Evolutionary conservation across 2,797 vertebrate genomes (phyloP), one percentile per base, ranked within the genome.

Genomic region (Chelon auratus): DNA sequence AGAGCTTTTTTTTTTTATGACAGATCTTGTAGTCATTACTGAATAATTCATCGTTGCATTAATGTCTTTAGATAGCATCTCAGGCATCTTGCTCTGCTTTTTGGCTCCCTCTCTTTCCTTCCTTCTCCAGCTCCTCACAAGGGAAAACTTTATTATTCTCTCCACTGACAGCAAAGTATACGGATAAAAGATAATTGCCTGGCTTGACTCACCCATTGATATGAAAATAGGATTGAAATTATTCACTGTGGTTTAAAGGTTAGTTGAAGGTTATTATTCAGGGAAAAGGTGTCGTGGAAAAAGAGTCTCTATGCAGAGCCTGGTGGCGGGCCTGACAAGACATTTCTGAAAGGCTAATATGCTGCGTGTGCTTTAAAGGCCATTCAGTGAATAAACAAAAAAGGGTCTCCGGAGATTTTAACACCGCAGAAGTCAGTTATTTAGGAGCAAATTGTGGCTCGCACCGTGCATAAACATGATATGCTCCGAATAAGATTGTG

Each of bases 151-250:
- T 95, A 96, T 97, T 96, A 96, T 97, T 95, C 96, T 94, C 95
- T 81, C 91, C 93, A 92, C 95, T 95, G 95, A 97, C 93, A 93
- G 95, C 95, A 96, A 95, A 95, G 95, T 95, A 94, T 95, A 96
- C 89, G 95, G 95, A 96, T 96, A 96, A 97, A 97, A 97, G 96
- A 97, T 97, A 97, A 98, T 97, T 98, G 96, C 96, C 94, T 95
- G 95, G 93, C 95, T 96, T 95, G 95, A 96, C 95, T 96, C 93
- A 93, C 92, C 95, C 93, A 97, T 97, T 97, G 96, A 97, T 97
- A 97, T 97, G 96, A 97, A 97, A 98, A 98, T 97, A 93, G 95
- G 96, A 93, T 95, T 95, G 95, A 94, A 97, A 97, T 97, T 95
- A 97, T 97, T 97, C 95, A 94, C 94, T 85, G 91, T 82, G 82